Evolutionary conservation across 2,113 vertebrate species (phyloP).

Genomic region (Semnornis frantzii): DNA sequence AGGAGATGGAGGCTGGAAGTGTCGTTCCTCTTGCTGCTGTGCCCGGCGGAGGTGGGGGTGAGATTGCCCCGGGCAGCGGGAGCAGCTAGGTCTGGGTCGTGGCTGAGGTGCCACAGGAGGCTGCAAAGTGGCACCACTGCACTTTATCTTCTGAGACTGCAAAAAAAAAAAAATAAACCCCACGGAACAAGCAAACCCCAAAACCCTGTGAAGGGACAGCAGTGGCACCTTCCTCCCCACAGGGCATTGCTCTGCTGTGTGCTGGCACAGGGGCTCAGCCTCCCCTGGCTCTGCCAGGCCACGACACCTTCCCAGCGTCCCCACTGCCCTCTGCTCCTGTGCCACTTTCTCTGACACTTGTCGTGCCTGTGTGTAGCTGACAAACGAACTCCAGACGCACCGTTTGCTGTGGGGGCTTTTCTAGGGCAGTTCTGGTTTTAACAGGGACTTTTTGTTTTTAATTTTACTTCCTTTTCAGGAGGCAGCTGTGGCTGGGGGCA

Average conservation of each 20-base stretch:
- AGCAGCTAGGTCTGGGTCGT: background rate
- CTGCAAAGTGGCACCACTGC: background rate
- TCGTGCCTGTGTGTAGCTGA: slow-evolving; percentile 48
- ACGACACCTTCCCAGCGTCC: background rate
- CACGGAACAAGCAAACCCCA: too few species aligned
- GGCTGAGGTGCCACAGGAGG: background rate
- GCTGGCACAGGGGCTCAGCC: too few species aligned
- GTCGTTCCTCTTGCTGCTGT: background rate
- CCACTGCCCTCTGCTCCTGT: background rate
- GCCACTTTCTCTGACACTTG: slow-evolving; percentile 38
- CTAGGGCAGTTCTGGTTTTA: slow-evolving; percentile 26
- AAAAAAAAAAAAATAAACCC: background rate
- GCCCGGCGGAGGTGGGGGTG: background rate
- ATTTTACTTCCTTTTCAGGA: background rate
- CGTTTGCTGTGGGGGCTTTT: background rate
- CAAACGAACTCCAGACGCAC: background rate
- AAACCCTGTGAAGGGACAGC: background rate
- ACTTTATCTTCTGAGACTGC: slow-evolving; percentile 17
- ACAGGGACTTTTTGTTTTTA: background rate
- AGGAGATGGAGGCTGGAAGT: background rate
- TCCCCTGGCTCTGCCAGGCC: background rate
- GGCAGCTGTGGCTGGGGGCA: background rate
- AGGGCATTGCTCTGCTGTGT: background rate
- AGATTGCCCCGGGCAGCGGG: rapidly evolving
- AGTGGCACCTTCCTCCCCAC: background rate